Evolutionary conservation across 1,140 invertebrate species (phyloP).

Genomic region (Dendrolimus punctatus): DNA sequence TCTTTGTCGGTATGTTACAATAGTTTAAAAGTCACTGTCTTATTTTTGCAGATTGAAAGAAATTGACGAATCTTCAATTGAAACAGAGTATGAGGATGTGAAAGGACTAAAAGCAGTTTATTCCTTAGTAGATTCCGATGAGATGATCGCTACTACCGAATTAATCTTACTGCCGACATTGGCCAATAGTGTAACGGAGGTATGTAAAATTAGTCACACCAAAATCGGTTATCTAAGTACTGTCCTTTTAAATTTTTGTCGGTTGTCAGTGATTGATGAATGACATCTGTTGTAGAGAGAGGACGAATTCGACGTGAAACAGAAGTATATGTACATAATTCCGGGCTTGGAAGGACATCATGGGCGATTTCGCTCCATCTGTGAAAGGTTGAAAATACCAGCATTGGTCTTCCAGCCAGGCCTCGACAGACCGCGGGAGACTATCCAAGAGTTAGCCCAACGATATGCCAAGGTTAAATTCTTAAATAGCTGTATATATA

Average conservation of each 20-base stretch:
- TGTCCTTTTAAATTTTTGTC: background rate
- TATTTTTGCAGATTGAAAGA: slow-evolving; percentile 7
- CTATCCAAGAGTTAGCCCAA: slow-evolving; percentile 14
- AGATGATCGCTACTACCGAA: slow-evolving; percentile 17
- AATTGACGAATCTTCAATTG: slow-evolving; percentile 4
- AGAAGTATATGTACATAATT: slow-evolving; percentile 27
- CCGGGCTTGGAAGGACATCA: slow-evolving; percentile 35
- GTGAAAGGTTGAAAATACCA: slow-evolving; percentile 18
- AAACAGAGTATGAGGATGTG: slow-evolving; percentile 23
- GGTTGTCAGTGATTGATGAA: background rate
- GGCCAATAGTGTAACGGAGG: slow-evolving; percentile 8
- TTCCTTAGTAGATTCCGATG: slow-evolving; percentile 22
- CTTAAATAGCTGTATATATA: no score
- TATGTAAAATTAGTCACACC: slow-evolving; percentile 5
- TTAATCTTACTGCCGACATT: slow-evolving; percentile 22
- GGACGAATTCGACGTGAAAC: slow-evolving; percentile 26
- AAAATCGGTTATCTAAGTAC: background rate
- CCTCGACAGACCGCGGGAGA: slow-evolving; percentile 11
- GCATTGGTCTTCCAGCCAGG: slow-evolving; percentile 20
- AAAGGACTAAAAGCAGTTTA: slow-evolving; percentile 20
- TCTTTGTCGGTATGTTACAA: no score
- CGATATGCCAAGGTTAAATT: slow-evolving; percentile 12
- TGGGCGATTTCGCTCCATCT: slow-evolving; percentile 14
- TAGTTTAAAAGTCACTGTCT: no score
- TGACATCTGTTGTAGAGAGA: slow-evolving; percentile 18